A percentile compares a stretch with the other conserved stretches of the same genome.
phyloP scores from a whole-genome alignment of 2,797 vertebrate genomes.

The Perodicticus potto region DNA sequence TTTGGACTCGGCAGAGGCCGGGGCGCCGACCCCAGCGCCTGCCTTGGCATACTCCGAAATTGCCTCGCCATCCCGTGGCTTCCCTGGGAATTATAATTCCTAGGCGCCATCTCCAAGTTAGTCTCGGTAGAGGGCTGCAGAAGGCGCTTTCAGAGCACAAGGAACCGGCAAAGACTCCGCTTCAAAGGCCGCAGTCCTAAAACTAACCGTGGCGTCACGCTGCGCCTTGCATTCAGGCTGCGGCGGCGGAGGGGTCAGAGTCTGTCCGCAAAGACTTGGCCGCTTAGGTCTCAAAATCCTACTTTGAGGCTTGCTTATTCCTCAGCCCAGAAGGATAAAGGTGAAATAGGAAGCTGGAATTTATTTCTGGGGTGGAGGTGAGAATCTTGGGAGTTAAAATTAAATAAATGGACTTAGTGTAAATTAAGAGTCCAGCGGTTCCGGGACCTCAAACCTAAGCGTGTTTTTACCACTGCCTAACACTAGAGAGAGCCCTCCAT shows the following conservation, averaged over 20 bases:
- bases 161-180: not conserved
- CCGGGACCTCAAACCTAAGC: not conserved
- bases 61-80: not conserved
- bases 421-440: not conserved
- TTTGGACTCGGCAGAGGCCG: not conserved
- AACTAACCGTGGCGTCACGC: not conserved
- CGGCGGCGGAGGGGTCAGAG: not conserved
- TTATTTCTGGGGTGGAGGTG: not conserved
- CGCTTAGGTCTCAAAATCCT: not conserved
- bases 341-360: not conserved
- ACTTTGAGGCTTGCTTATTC: not conserved
- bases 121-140: accelerated
- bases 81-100: not conserved
- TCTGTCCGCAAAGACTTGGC: not conserved
- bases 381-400: conserved; percentile 21
- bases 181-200: not conserved
- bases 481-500: conserved; percentile 72
- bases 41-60: not conserved
- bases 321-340: not conserved
- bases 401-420: conserved; percentile 19
- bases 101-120: not conserved
- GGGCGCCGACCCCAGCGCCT: not conserved
- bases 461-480: not conserved
- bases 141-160: not conserved
- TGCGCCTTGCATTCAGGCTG: not conserved